A percentile compares a stretch with the other conserved stretches of the same genome.
Evolutionary conservation across 2,113 vertebrate genomes (phyloP).

Genomic region (Motacilla alba): DNA sequence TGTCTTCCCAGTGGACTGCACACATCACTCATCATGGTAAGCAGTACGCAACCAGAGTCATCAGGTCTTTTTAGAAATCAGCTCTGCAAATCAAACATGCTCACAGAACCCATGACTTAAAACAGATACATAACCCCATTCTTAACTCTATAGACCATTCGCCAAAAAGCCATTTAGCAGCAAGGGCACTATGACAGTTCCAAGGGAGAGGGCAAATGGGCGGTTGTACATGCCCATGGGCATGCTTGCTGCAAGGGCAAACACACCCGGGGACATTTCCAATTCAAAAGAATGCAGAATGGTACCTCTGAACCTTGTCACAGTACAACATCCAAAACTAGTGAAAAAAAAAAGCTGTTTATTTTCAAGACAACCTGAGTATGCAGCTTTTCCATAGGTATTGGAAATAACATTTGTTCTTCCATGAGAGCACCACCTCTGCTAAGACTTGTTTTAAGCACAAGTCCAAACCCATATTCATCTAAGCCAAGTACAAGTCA

Average conservation of each 20-base stretch:
- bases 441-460: background rate
- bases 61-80: background rate
- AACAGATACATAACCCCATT: background rate
- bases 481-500: background rate
- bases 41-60: accelerated
- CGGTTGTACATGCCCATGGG: too few relatives aligned
- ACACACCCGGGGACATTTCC: background rate
- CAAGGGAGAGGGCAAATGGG: background rate
- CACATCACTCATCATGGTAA: background rate
- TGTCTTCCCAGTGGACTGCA: background rate
- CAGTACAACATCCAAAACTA: background rate
- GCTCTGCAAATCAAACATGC: background rate
- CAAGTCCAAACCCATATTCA: background rate
- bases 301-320: background rate
- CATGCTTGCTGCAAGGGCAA: background rate
- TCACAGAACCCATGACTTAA: background rate
- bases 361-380: background rate
- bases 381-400: background rate
- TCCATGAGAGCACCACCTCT: background rate
- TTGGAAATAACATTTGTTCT: background rate
- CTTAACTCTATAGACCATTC: background rate
- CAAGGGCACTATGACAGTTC: background rate
- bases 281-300: background rate
- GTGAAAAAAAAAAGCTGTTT: background rate
- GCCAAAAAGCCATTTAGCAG: background rate